A percentile compares a stretch with the other conserved stretches of the same genome.
Conservation (phyloP, 1,140 invertebrate species). For the Drosophila kohkoa region DNA sequence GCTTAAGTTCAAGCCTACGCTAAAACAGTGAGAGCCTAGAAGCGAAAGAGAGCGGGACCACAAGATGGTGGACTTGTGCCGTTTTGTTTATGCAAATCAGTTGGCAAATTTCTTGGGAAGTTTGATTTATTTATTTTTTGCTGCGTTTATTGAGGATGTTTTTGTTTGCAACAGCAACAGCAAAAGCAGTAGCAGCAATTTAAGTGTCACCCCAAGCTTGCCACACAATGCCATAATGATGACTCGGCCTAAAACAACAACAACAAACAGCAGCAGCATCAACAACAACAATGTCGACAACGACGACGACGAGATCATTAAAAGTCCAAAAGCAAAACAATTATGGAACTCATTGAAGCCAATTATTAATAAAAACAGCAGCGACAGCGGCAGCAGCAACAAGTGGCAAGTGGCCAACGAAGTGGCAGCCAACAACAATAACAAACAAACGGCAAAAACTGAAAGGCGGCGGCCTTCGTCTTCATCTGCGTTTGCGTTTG, state of each 20-base stretch:
- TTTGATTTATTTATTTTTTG: conserved; percentile 7
- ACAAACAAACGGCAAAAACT: conserved; percentile 50
- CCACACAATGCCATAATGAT: conserved; percentile 42
- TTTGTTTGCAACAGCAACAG: background rate
- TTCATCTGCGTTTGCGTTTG: conserved; percentile 1
- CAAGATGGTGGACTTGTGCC: background rate
- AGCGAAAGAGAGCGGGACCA: background rate
- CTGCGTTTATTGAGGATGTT: background rate
- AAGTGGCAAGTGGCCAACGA: conserved; percentile 51
- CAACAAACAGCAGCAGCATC: conserved; percentile 4
- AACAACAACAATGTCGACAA: conserved; percentile 12
- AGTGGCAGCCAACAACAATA: conserved; percentile 18
- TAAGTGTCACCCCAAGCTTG: conserved; percentile 20
- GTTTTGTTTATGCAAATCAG: conserved; percentile 3
- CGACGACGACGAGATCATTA: conserved; percentile 73
- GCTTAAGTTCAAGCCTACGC: background rate
- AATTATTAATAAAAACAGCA: conserved; percentile 79
- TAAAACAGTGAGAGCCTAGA: background rate
- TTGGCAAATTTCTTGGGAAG: conserved; percentile 9
- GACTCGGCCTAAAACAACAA: conserved; percentile 40
- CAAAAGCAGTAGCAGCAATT: background rate
- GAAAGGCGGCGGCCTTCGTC: conserved; percentile 63
- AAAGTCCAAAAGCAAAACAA: conserved; percentile 82
- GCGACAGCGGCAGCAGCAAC: conserved; percentile 33
- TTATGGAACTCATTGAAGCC: conserved; percentile 83